Evolutionary conservation across 2,113 vertebrate species (phyloP).

Genomic region (Alethe diademata): DNA sequence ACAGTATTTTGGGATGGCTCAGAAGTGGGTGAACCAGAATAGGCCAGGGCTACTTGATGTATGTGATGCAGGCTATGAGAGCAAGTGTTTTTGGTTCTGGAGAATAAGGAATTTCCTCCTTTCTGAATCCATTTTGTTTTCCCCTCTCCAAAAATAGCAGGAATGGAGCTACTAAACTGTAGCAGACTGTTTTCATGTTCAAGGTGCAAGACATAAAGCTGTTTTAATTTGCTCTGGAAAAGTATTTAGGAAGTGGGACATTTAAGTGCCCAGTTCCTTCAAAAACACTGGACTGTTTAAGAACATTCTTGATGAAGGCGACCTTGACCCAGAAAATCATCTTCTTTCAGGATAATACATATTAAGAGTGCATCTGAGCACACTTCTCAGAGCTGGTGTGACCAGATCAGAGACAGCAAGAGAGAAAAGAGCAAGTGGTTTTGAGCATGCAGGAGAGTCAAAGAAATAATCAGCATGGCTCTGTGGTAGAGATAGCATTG

Average conservation of each 20-base stretch:
- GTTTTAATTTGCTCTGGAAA: not conserved
- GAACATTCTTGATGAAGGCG: not conserved
- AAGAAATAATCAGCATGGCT: not conserved
- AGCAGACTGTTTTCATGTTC: not conserved
- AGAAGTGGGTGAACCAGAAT: not conserved
- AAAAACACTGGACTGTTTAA: not conserved
- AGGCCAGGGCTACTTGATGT: not conserved
- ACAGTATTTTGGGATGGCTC: not conserved
- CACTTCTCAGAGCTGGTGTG: not conserved
- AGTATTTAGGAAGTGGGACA: not conserved
- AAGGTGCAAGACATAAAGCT: not conserved
- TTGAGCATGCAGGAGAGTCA: not conserved
- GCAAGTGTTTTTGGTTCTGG: not conserved
- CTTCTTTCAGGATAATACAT: not conserved
- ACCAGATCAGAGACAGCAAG: not conserved
- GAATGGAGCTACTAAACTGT: not conserved
- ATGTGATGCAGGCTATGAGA: rapidly evolving
- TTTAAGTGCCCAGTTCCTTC: not conserved
- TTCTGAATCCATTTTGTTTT: not conserved
- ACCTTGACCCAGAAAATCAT: not conserved
- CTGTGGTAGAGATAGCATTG: not conserved
- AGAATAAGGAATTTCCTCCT: not conserved
- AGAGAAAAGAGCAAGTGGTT: not conserved
- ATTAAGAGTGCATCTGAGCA: not conserved
- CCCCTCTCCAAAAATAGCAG: not conserved